These are phyloP conservation scores for Ectropis grisescens DNA, from an alignment of 1,140 invertebrate species.

Conservation along the genomic window DNA sequence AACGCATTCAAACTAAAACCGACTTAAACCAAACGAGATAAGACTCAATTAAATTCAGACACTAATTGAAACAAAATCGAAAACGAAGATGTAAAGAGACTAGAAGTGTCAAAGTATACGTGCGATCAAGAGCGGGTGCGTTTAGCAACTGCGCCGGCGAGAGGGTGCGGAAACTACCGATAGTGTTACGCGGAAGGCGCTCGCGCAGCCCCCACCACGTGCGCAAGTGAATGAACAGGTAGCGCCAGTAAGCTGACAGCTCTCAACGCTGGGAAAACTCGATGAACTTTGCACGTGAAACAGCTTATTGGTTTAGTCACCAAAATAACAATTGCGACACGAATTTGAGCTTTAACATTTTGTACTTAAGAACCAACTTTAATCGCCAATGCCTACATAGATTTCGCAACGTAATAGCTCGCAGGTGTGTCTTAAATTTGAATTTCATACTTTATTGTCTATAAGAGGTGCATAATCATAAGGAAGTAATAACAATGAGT, in stretches of 20 bases:
- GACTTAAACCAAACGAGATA: no score
- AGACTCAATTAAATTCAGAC: no score
- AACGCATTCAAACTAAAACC: no score
- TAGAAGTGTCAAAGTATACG: slow-evolving; percentile 52
- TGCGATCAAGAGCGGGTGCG: slow-evolving; percentile 55
- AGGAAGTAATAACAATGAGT: no score
- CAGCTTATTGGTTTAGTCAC: background rate
- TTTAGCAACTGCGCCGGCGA: slow-evolving; percentile 55
- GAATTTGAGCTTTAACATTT: no score
- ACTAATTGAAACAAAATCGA: no score
- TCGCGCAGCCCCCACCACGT: slow-evolving; percentile 47
- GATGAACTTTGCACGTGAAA: slow-evolving; percentile 3
- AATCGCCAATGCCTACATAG: no score
- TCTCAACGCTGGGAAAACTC: slow-evolving; percentile 25
- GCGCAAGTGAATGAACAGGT: slow-evolving; percentile 48
- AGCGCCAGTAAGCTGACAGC: slow-evolving; percentile 42
- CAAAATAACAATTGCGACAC: slow-evolving; percentile 5
- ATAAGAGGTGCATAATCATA: no score
- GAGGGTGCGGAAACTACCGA: slow-evolving; percentile 65
- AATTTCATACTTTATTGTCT: no score
- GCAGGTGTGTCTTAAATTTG: no score
- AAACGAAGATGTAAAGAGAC: slow-evolving; percentile 24
- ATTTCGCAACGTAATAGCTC: no score
- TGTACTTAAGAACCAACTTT: no score
- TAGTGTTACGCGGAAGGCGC: slow-evolving; percentile 63